Conservation (phyloP, 2,888 invertebrate genomes). For the Girardia tigrina region DNA sequence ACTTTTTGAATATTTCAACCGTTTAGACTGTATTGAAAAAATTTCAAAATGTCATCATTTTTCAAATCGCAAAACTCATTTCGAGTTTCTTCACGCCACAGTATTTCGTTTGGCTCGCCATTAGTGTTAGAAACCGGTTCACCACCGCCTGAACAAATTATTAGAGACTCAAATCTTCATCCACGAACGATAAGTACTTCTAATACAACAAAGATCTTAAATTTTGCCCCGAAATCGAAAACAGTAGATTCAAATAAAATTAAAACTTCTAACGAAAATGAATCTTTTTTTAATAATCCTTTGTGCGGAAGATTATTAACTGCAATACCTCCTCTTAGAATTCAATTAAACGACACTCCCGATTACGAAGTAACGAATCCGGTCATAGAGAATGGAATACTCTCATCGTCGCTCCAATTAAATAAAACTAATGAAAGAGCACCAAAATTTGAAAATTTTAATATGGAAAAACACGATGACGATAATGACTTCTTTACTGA, state of each 20-base stretch:
- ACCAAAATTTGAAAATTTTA: neutral
- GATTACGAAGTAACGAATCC: neutral
- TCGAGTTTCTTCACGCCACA: neutral
- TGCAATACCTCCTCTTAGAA: neutral
- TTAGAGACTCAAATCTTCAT: neutral
- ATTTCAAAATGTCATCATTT: neutral
- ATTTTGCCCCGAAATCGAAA: neutral
- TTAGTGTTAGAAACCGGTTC: neutral
- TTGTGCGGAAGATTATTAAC: constrained; percentile 7
- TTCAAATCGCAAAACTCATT: neutral
- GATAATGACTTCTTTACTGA: neutral
- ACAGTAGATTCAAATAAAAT: neutral
- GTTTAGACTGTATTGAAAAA: neutral
- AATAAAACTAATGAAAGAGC: neutral
- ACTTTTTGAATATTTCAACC: neutral
- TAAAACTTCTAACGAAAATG: neutral
- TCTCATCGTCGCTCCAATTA: neutral
- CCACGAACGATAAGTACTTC: neutral
- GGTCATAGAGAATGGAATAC: neutral
- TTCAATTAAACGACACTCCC: neutral
- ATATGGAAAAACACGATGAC: neutral
- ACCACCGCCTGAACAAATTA: neutral
- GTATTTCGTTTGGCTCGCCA: neutral
- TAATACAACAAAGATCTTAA: neutral
- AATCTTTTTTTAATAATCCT: neutral